These are phyloP conservation scores for Iguana delicatissima DNA, from an alignment of 2,797 vertebrate species.

Conservation along the genomic window DNA sequence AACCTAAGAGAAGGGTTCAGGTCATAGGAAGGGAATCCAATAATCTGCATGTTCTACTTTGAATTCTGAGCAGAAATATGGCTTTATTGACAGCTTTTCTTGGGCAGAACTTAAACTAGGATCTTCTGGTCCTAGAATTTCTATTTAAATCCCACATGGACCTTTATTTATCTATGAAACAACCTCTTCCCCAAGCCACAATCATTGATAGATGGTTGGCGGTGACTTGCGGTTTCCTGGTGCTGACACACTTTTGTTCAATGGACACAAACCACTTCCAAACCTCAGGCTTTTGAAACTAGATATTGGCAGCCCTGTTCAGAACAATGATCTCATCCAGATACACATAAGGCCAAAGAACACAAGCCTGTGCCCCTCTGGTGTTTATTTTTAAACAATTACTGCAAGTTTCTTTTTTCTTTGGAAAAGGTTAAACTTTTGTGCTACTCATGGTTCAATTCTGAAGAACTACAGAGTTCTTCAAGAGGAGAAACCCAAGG, in stretches of 20 bases:
- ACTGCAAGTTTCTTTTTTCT: slow-evolving; percentile 81
- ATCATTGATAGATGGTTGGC: slow-evolving; percentile 28
- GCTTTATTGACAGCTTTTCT: background rate
- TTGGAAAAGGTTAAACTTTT: slow-evolving; percentile 80
- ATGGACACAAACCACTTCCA: slow-evolving; percentile 69
- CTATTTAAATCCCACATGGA: background rate
- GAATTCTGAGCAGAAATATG: background rate
- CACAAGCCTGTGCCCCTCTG: slow-evolving; percentile 82
- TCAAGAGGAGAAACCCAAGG: slow-evolving; percentile 61
- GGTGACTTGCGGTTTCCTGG: slow-evolving; percentile 44
- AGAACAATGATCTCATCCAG: slow-evolving; percentile 81
- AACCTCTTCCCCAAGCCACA: background rate
- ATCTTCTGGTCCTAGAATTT: background rate
- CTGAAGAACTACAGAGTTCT: slow-evolving; percentile 69
- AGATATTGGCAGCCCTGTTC: slow-evolving; percentile 75
- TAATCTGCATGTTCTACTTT: background rate
- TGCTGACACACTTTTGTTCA: slow-evolving; percentile 65
- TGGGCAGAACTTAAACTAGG: background rate
- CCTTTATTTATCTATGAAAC: slow-evolving; percentile 13
- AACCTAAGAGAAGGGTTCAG: background rate
- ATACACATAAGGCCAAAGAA: slow-evolving; percentile 79
- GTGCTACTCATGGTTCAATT: slow-evolving; percentile 75
- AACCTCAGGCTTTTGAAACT: slow-evolving; percentile 79
- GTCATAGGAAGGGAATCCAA: background rate
- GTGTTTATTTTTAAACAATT: slow-evolving; percentile 85